Evolutionary conservation across 2,797 vertebrate species (phyloP), one percentile per base, ranked within the genome.

Genomic region (Microctenopoma stevenorrisi): DNA sequence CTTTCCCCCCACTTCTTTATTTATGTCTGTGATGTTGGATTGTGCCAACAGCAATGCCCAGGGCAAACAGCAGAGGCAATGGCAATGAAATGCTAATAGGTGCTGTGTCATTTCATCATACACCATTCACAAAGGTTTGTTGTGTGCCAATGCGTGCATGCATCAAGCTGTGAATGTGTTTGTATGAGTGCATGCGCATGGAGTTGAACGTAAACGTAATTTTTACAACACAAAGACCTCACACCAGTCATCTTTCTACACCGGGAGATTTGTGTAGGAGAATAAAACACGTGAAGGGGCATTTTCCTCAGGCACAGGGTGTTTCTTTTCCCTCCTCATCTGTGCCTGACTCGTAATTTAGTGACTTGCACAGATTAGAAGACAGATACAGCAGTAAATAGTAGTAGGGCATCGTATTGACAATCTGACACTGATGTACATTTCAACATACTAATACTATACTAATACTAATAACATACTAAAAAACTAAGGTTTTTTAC

Each of bases 61-160:
- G 75, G 86, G 90, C 86, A 79, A 92, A 88, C 79, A 78, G 83
- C 80, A 81, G 68, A 82, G 83, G 76, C 83, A 89, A 73, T 82
- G 85, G 83, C 86, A 87, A 86, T 87, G 80, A 86, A 88, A 86
- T 79, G 83, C 85, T 85, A 83, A 82, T 86, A 85, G 69, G 49
- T 76, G 64, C 68, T 62, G 76, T 82, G 84, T 86, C 85, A 88
- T 83, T 84, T 87, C 94, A 93, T 93, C 64, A 78, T 71, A 76
- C 68, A 79, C 46, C 18, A 66, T 65, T 67, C 68, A 74, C 65
- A 55, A 44, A 38, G 49, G 15, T 49, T 26, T 37, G 35, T 50
- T 63, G 33, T 44, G 18, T 53, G 42, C 46, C 55, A 5, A 13
- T 54, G 33, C 33, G 54, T 72, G 68, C 52, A 49, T 64, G 57